These are phyloP conservation scores for Saturnia japonica DNA, from an alignment of 2,888 invertebrate genomes.

Conservation along the genomic window DNA sequence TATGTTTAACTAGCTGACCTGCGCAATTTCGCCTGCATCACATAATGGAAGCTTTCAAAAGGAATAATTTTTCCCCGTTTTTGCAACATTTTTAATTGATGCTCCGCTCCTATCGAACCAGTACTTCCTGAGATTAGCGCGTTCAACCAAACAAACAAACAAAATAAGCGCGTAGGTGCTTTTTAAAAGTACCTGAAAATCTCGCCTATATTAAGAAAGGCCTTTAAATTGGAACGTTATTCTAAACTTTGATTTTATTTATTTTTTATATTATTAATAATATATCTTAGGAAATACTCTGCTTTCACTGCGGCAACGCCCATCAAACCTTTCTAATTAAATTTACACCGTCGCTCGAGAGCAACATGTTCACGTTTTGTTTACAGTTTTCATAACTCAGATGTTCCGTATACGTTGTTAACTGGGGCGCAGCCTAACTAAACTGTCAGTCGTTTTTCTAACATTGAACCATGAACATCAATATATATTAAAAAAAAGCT, in stretches of 20 bases:
- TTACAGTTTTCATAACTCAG: constrained; percentile 69
- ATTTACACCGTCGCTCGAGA: constrained; percentile 65
- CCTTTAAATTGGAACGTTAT: background rate
- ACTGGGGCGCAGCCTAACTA: constrained; percentile 55
- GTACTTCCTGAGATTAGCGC: too few species aligned
- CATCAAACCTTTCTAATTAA: constrained; percentile 61
- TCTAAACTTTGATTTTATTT: background rate
- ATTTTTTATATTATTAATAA: background rate
- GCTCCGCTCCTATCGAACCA: too few species aligned
- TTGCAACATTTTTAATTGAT: too few species aligned
- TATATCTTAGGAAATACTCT: constrained; percentile 6
- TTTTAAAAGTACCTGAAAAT: too few species aligned
- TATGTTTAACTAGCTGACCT: too few species aligned
- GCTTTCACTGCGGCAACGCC: constrained; percentile 50
- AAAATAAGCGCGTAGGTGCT: too few species aligned
- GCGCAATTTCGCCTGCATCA: too few species aligned
- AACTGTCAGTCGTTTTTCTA: constrained; percentile 58
- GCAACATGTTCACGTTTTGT: constrained; percentile 56
- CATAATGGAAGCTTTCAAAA: too few species aligned
- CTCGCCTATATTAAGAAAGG: too few species aligned
- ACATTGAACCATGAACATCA: constrained; percentile 52
- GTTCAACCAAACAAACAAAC: too few species aligned
- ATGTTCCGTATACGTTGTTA: constrained; percentile 63
- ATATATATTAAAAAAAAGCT: constrained; percentile 27
- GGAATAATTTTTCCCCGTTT: too few species aligned